These are phyloP conservation scores for Pinctada fucata DNA, from an alignment of 2,888 invertebrate genomes.

Conservation along the genomic window DNA sequence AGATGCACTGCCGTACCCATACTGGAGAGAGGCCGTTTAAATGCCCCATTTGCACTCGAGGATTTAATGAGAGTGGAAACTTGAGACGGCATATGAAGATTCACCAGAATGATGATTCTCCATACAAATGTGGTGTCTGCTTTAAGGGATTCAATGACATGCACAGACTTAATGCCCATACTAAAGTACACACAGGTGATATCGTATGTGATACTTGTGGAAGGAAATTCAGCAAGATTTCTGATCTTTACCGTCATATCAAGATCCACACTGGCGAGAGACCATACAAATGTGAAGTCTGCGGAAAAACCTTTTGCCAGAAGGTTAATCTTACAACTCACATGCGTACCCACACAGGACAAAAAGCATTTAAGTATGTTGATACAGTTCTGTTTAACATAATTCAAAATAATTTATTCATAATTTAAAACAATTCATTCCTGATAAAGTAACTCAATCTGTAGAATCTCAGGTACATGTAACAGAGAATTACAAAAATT, in stretches of 20 bases:
- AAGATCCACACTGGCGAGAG: constrained; percentile 51
- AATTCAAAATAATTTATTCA: no score
- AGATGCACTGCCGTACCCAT: constrained; percentile 40
- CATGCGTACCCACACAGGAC: constrained; percentile 50
- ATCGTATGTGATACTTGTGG: constrained; percentile 39
- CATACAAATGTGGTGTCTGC: constrained; percentile 43
- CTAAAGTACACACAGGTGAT: constrained; percentile 41
- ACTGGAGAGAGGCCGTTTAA: constrained; percentile 43
- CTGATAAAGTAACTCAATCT: no score
- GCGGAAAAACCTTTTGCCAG: constrained; percentile 52
- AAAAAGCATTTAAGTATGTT: constrained; percentile 31
- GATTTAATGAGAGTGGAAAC: constrained; percentile 44
- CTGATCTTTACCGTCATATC: constrained; percentile 44
- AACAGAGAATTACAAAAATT: no score
- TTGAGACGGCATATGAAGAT: constrained; percentile 44
- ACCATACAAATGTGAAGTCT: constrained; percentile 56
- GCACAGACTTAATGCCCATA: constrained; percentile 36
- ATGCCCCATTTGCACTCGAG: constrained; percentile 43
- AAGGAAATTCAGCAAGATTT: constrained; percentile 40
- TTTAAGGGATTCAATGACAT: constrained; percentile 42
- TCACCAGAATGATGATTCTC: constrained; percentile 39
- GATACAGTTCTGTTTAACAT: no score
- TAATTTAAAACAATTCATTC: no score
- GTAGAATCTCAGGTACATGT: no score
- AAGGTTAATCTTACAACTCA: constrained; percentile 51